These are phyloP conservation scores for Nebria ingens DNA, from an alignment of 1,140 invertebrate species.

Conservation along the genomic window DNA sequence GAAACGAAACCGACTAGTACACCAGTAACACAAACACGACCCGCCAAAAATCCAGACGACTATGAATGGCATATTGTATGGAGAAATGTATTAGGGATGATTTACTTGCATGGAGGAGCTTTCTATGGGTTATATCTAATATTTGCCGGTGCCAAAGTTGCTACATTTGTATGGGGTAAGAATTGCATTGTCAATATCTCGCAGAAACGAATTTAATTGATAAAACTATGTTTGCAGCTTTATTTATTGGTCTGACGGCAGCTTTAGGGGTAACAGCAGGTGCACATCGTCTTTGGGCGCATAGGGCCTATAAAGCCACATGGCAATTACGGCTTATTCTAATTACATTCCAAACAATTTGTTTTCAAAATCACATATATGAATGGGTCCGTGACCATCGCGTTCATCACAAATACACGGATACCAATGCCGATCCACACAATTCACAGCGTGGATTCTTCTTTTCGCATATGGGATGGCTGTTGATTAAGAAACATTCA, in stretches of 20 bases:
- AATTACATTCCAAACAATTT: constrained; percentile 59
- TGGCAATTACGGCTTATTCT: constrained; percentile 66
- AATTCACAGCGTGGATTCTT: constrained; percentile 80
- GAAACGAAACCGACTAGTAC: constrained; percentile 4
- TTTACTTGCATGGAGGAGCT: constrained; percentile 50
- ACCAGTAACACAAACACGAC: constrained; percentile 16
- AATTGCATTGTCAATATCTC: constrained; percentile 11
- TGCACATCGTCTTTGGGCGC: constrained; percentile 81
- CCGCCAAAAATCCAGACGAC: constrained; percentile 20
- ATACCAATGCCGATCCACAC: constrained; percentile 85
- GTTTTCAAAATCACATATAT: constrained; percentile 51
- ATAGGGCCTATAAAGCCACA: constrained; percentile 77
- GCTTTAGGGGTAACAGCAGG: constrained; percentile 76
- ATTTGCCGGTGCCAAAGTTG: constrained; percentile 36
- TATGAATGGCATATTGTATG: constrained; percentile 56
- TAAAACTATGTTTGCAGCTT: constrained; percentile 24
- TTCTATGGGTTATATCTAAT: constrained; percentile 52
- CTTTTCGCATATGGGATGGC: constrained; percentile 89
- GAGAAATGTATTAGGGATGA: constrained; percentile 57
- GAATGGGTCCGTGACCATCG: constrained; percentile 78
- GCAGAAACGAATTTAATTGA: neutral
- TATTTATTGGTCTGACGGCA: constrained; percentile 30
- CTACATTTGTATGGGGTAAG: constrained; percentile 46
- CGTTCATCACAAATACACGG: constrained; percentile 85
- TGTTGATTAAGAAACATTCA: constrained; percentile 75